Percentiles rank a stretch among this genome's conserved stretches.
phyloP scores from a whole-genome alignment of 1,140 invertebrate species.

The Drosophila elegans region DNA sequence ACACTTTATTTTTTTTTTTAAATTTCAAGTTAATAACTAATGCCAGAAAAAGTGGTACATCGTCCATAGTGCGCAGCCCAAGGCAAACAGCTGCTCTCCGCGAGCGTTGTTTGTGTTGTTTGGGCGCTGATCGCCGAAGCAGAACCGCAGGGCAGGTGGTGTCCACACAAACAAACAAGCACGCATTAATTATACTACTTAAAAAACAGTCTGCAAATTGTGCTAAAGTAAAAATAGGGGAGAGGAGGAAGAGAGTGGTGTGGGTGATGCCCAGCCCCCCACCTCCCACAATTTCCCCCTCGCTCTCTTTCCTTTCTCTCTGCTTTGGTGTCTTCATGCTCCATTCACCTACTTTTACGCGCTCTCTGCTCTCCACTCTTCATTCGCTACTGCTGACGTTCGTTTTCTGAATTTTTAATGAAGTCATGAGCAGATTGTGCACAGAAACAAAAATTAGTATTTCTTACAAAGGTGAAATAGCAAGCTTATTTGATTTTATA shows the following conservation, averaged over 20 bases:
- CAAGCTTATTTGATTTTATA: no score
- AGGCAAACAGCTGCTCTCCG: constrained; percentile 60
- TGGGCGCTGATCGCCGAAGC: constrained; percentile 70
- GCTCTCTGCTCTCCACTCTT: constrained; percentile 62
- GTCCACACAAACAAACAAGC: constrained; percentile 54
- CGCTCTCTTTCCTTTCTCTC: constrained; percentile 8
- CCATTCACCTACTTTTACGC: constrained; percentile 84
- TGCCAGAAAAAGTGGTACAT: no score
- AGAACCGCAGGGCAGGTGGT: constrained; percentile 79
- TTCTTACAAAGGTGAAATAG: no score
- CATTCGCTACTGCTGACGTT: constrained; percentile 55
- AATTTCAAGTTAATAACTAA: no score
- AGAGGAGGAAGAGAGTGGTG: constrained; percentile 13
- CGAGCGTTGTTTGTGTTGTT: constrained; percentile 36
- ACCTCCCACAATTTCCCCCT: background rate
- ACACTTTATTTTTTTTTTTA: no score
- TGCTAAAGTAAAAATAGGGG: constrained; percentile 17
- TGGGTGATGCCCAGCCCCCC: constrained; percentile 16
- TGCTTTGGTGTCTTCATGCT: constrained; percentile 67
- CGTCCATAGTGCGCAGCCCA: constrained; percentile 14
- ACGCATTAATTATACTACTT: constrained; percentile 74
- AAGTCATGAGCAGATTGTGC: constrained; percentile 75
- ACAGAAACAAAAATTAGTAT: background rate
- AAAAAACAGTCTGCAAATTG: constrained; percentile 39
- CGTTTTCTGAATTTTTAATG: constrained; percentile 84